These are phyloP conservation scores for Seriola dumerili DNA, from an alignment of 2,113 vertebrate species.

Conservation along the genomic window DNA sequence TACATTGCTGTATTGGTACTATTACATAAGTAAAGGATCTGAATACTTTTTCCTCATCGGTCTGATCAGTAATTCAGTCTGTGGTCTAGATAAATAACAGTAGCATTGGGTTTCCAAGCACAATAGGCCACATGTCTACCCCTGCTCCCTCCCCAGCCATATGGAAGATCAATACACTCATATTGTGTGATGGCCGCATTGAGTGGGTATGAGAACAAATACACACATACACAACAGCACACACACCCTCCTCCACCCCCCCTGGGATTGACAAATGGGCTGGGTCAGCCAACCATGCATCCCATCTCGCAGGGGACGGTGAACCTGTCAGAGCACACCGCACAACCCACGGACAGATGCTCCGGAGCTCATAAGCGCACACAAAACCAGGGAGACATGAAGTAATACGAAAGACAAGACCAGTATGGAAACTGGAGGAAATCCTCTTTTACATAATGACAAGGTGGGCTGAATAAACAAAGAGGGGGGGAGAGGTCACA, in stretches of 20 bases:
- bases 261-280: slow-evolving; percentile 42
- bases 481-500: neutral
- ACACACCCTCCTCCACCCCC: slow-evolving; percentile 3
- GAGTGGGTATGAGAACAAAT: slow-evolving; percentile 4
- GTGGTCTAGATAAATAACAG: slow-evolving; percentile 1
- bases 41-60: neutral
- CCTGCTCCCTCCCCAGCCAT: slow-evolving; percentile 33
- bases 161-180: slow-evolving; percentile 50
- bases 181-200: slow-evolving; percentile 24
- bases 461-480: slow-evolving; percentile 34
- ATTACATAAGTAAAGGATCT: neutral
- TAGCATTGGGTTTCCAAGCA: slow-evolving; percentile 30
- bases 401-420: neutral
- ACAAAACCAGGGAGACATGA: slow-evolving; percentile 25
- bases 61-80: slow-evolving; percentile 24
- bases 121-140: slow-evolving; percentile 37
- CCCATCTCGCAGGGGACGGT: slow-evolving; percentile 25
- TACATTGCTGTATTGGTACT: neutral
- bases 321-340: slow-evolving; percentile 34
- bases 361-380: slow-evolving; percentile 22
- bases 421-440: slow-evolving; percentile 3
- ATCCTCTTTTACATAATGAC: slow-evolving; percentile 40
- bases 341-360: slow-evolving; percentile 37
- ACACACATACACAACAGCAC: neutral
- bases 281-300: slow-evolving; percentile 37